Percentiles rank a stretch among this genome's conserved stretches.
Evolutionary conservation across 2,113 vertebrate species (phyloP).

Genomic region (Sebastes schlegelii): DNA sequence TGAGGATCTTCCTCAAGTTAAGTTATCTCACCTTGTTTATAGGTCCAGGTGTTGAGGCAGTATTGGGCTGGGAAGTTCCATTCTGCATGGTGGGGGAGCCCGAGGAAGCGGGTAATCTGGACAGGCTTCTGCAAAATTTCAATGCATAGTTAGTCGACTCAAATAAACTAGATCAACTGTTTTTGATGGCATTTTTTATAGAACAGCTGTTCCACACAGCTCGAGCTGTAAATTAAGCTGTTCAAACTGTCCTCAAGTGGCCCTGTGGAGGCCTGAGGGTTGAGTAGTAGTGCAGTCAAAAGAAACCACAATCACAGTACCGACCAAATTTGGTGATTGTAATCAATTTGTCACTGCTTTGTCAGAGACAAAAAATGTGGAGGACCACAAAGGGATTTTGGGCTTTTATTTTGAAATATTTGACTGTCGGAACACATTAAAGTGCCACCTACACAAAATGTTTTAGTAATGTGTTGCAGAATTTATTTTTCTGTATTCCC

Average conservation of each 20-base stretch:
- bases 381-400: neutral
- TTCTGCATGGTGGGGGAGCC: slow-evolving; percentile 68
- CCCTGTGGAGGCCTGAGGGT: neutral
- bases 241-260: slow-evolving; percentile 34
- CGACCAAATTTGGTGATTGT: slow-evolving; percentile 30
- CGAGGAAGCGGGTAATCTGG: slow-evolving; percentile 75
- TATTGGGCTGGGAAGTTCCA: slow-evolving; percentile 66
- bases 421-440: neutral
- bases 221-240: slow-evolving; percentile 15
- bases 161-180: neutral
- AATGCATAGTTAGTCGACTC: neutral
- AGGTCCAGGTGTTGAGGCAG: slow-evolving; percentile 46
- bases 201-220: neutral
- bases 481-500: neutral
- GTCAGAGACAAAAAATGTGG: slow-evolving; percentile 32
- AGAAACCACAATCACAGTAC: slow-evolving; percentile 28
- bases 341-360: neutral
- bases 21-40: slow-evolving; percentile 64
- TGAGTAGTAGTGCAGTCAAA: slow-evolving; percentile 10
- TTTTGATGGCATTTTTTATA: slow-evolving; percentile 14
- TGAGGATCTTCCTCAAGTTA: neutral
- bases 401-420: slow-evolving; percentile 7
- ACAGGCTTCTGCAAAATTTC: slow-evolving; percentile 76
- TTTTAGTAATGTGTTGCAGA: neutral
- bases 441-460: neutral